Conservation (phyloP, 2,797 vertebrate genomes). For the Lutjanus campechanus region DNA sequence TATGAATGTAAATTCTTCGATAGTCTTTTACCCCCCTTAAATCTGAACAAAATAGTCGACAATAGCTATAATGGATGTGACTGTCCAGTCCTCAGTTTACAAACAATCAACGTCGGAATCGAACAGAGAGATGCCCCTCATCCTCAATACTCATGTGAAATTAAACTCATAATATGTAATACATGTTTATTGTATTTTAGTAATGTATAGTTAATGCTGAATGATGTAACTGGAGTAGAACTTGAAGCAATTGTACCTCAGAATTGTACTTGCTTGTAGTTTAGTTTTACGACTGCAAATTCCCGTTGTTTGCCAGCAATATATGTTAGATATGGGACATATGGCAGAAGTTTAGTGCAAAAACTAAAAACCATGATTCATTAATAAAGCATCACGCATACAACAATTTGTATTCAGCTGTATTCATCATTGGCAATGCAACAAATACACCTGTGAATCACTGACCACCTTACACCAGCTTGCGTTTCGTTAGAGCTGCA, state of each 20-base stretch:
- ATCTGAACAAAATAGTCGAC: neutral
- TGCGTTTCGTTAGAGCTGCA: too few species aligned
- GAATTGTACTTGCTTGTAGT: neutral
- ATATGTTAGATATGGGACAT: neutral
- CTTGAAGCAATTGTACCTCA: neutral
- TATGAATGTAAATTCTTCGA: neutral
- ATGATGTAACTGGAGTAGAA: neutral
- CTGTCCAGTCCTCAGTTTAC: neutral
- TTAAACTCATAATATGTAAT: neutral
- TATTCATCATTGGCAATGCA: neutral
- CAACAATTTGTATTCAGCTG: neutral
- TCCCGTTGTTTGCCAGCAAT: neutral
- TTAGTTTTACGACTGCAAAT: neutral
- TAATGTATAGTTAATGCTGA: neutral
- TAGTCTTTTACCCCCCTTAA: neutral
- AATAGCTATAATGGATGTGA: neutral
- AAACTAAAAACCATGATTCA: too few species aligned
- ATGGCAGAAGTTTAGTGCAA: too few species aligned
- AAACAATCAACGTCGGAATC: slow-evolving; percentile 12
- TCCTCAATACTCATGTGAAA: too few species aligned
- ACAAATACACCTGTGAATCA: neutral
- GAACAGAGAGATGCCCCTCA: too few species aligned
- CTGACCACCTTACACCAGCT: neutral
- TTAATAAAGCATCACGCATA: too few species aligned
- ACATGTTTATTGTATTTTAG: neutral